Percentiles rank a stretch among this genome's conserved stretches.
These are phyloP conservation scores for Diploptera punctata DNA, from an alignment of 2,888 invertebrate genomes.

Conservation along the genomic window DNA sequence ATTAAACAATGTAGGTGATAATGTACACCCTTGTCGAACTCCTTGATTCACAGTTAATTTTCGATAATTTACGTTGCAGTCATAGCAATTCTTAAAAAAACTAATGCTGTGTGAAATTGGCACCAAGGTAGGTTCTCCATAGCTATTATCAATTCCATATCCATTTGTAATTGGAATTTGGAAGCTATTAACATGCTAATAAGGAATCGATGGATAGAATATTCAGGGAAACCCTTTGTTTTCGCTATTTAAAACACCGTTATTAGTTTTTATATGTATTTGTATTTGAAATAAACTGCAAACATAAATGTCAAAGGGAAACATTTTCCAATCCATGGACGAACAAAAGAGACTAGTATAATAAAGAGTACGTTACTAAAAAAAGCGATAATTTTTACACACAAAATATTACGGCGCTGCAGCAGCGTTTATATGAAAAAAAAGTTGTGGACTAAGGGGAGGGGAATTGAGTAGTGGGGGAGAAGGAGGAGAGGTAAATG, in stretches of 20 bases:
- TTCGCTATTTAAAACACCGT: conserved; percentile 27
- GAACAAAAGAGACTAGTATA: conserved; percentile 34
- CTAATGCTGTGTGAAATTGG: no score
- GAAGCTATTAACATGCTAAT: conserved; percentile 24
- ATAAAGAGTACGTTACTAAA: conserved; percentile 34
- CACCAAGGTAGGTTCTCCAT: no score
- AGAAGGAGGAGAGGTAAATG: conserved; percentile 26
- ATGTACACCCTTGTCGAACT: no score
- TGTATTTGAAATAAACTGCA: conserved; percentile 35
- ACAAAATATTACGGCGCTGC: conserved; percentile 35
- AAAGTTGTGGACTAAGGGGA: conserved; percentile 15
- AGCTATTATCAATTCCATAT: background rate
- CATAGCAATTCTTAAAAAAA: no score
- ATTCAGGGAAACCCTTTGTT: conserved; percentile 26
- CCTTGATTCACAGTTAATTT: no score
- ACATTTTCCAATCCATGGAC: conserved; percentile 38
- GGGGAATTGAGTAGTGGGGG: conserved; percentile 22
- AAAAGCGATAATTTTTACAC: conserved; percentile 33
- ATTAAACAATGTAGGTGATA: no score
- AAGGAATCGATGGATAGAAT: conserved; percentile 18
- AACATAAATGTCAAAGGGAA: conserved; percentile 35
- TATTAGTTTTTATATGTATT: conserved; percentile 32
- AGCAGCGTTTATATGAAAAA: conserved; percentile 23
- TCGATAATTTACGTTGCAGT: no score
- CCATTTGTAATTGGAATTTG: background rate